Conservation (phyloP, 1,140 invertebrate species). For the Gryon sp. region DNA sequence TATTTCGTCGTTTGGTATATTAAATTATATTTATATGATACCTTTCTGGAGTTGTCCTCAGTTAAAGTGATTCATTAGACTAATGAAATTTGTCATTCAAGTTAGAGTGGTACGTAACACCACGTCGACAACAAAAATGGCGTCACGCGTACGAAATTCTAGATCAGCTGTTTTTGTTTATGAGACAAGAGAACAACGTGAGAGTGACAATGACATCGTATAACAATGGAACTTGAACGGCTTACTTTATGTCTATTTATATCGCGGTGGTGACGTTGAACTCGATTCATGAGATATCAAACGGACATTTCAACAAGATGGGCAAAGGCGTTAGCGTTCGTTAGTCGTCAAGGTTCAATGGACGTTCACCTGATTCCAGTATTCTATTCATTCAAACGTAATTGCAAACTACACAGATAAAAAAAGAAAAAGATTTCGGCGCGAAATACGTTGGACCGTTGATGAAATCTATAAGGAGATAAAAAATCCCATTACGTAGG, state of each 20-base stretch:
- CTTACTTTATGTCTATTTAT: conserved; percentile 52
- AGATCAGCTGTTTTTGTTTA: conserved; percentile 62
- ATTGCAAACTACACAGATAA: too few relatives aligned
- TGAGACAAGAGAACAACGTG: conserved; percentile 45
- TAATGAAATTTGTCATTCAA: conserved; percentile 47
- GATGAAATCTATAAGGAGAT: too few relatives aligned
- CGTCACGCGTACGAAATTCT: conserved; percentile 48
- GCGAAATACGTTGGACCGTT: too few relatives aligned
- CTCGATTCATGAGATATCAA: conserved; percentile 47
- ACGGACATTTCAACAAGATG: conserved; percentile 19
- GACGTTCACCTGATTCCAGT: conserved; percentile 33
- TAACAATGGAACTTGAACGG: conserved; percentile 56
- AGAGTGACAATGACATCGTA: conserved; percentile 57
- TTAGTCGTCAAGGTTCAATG: conserved; percentile 21
- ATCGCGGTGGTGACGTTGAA: conserved; percentile 53
- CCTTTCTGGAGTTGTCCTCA: conserved; percentile 8
- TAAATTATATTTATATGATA: neutral
- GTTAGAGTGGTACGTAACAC: conserved; percentile 36
- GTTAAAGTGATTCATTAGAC: conserved; percentile 50
- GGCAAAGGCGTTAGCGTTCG: conserved; percentile 13
- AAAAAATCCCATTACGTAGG: too few relatives aligned
- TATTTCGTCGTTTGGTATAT: too few relatives aligned
- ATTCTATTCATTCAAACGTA: too few relatives aligned
- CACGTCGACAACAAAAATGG: conserved; percentile 39
- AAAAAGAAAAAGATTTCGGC: too few relatives aligned